phyloP scores from a whole-genome alignment of 2,888 invertebrate species.

The Cordylochernes scorpioides region DNA sequence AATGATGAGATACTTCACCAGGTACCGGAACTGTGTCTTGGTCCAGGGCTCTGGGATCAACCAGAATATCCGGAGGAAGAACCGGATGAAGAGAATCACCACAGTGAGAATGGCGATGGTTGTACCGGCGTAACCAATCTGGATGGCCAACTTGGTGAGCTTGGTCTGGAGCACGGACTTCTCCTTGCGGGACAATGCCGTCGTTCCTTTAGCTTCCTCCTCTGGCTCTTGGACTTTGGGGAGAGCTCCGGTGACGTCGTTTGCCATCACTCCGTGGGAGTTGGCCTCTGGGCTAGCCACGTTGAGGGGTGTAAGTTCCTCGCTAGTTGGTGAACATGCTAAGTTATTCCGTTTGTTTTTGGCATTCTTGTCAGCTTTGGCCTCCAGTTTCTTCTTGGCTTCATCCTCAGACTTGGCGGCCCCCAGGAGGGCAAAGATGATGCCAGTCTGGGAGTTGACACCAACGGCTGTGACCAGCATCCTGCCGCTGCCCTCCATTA shows the following conservation, averaged over 20 bases:
- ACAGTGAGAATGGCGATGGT: slow-evolving; percentile 94
- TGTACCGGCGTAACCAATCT: slow-evolving; percentile 92
- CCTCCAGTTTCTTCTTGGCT: slow-evolving; percentile 27
- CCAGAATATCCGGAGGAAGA: slow-evolving; percentile 68
- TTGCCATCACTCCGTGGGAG: no score
- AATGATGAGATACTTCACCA: slow-evolving; percentile 90
- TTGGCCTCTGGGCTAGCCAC: no score
- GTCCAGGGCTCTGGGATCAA: slow-evolving; percentile 44
- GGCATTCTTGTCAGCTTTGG: no score
- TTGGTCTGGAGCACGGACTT: slow-evolving; percentile 96
- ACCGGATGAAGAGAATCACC: slow-evolving; percentile 75
- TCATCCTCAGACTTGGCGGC: slow-evolving; percentile 44
- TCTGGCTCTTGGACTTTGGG: no score
- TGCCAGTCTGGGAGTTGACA: slow-evolving; percentile 92
- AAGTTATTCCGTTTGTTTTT: no score
- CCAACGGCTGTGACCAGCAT: slow-evolving; percentile 95
- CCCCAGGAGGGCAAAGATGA: slow-evolving; percentile 88
- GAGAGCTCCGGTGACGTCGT: no score
- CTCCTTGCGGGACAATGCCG: slow-evolving; percentile 55
- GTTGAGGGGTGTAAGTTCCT: no score
- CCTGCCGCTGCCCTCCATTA: slow-evolving; percentile 98
- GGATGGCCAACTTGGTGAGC: slow-evolving; percentile 87
- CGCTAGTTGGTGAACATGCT: no score
- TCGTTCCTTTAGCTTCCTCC: no score
- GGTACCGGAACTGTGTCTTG: slow-evolving; percentile 35